A percentile compares a stretch with the other conserved stretches of the same genome.
phyloP scores from a whole-genome alignment of 2,113 vertebrate species.

The Lepisosteus oculatus region DNA sequence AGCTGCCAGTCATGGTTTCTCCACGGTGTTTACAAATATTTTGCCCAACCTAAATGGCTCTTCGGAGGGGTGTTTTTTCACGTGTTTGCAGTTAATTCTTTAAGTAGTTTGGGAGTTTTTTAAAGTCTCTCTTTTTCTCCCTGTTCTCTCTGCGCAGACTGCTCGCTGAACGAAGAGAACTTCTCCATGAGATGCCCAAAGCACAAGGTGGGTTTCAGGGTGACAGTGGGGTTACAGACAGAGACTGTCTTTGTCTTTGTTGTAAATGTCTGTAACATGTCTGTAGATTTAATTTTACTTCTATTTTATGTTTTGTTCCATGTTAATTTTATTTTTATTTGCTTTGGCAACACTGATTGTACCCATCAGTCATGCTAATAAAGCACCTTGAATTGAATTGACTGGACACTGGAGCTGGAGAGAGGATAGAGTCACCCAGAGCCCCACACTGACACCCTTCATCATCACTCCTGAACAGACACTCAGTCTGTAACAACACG shows the following conservation, averaged over 20 bases:
- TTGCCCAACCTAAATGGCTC: neutral
- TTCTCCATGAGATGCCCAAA: conserved; percentile 97
- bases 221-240: conserved; percentile 5
- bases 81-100: neutral
- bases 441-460: conserved; percentile 8
- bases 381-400: no score
- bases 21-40: neutral
- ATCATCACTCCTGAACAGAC: no score
- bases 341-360: no score
- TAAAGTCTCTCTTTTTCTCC: conserved; percentile 16
- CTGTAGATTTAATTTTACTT: neutral
- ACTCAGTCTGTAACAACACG: no score
- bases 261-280: no score
- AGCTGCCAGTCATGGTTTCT: neutral
- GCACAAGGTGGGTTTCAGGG: conserved; percentile 90
- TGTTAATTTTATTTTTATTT: neutral
- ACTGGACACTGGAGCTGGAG: no score
- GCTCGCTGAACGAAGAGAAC: conserved; percentile 96
- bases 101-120: neutral
- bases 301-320: neutral
- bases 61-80: neutral
- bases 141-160: conserved; percentile 69
- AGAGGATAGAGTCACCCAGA: no score
- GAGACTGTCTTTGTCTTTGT: neutral
- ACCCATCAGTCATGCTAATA: no score